Conservation (phyloP, 1,140 invertebrate genomes). For the Tetranychus urticae region DNA sequence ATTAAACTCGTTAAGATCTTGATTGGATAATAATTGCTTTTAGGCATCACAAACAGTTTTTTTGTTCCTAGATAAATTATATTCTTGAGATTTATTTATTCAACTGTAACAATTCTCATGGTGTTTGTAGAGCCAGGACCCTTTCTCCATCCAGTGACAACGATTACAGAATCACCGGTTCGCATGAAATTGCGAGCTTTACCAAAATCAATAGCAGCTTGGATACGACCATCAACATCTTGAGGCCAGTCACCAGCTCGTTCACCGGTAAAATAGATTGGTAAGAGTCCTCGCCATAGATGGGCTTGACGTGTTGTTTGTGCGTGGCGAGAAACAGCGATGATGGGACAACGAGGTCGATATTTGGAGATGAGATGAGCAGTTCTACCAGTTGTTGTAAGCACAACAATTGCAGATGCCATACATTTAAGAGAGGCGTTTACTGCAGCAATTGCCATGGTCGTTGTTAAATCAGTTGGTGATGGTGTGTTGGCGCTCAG, state of each 20-base stretch:
- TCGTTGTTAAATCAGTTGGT: conserved; percentile 66
- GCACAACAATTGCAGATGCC: conserved; percentile 72
- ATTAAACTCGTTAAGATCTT: no score
- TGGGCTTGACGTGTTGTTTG: conserved; percentile 59
- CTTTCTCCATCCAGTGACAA: conserved; percentile 33
- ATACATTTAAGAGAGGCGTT: conserved; percentile 76
- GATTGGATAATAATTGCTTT: no score
- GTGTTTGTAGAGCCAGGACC: conserved; percentile 34
- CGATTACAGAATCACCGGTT: conserved; percentile 24
- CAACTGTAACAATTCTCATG: conserved; percentile 25
- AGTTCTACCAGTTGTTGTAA: conserved; percentile 80
- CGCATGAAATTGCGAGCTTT: conserved; percentile 30
- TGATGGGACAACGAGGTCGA: conserved; percentile 80
- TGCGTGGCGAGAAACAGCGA: conserved; percentile 57
- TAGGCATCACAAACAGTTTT: no score
- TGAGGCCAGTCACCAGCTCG: conserved; percentile 51
- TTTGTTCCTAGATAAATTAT: no score
- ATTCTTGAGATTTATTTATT: conserved; percentile 4
- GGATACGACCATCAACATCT: conserved; percentile 78
- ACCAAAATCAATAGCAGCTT: conserved; percentile 66
- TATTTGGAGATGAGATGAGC: conserved; percentile 82
- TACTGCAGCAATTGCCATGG: conserved; percentile 82
- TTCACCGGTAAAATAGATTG: conserved; percentile 38
- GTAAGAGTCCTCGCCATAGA: conserved; percentile 77
- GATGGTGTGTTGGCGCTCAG: conserved; percentile 13